phyloP scores from a whole-genome alignment of 2,113 vertebrate genomes.

The Machaerirhynchus nigripectus region DNA sequence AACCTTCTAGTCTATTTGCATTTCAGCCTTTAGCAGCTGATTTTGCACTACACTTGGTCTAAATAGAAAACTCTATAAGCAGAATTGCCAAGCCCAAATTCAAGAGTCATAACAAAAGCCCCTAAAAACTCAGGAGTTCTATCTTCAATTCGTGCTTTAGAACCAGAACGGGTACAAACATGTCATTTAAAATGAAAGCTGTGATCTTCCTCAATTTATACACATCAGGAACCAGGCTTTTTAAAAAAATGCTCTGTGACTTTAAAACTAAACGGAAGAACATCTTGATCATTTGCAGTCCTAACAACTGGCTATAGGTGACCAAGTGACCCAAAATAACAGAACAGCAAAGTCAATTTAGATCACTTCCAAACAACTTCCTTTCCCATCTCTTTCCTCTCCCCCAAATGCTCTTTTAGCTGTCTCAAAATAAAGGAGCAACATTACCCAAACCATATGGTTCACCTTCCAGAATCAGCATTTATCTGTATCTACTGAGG shows the following conservation, averaged over 20 bases:
- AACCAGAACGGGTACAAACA: neutral
- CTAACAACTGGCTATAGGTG: neutral
- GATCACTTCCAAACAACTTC: conserved; percentile 2
- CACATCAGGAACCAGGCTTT: neutral
- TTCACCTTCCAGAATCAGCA: conserved; percentile 20
- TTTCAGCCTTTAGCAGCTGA: neutral
- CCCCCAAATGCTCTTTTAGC: neutral
- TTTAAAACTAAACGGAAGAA: neutral
- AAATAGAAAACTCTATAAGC: neutral
- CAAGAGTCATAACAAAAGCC: neutral
- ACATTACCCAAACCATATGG: conserved; percentile 74
- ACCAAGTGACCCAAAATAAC: neutral
- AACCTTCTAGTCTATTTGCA: neutral
- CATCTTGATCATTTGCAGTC: neutral
- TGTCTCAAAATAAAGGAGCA: conserved; percentile 10
- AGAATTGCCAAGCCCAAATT: neutral
- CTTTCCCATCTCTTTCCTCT: neutral
- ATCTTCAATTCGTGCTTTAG: neutral
- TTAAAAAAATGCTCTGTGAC: neutral
- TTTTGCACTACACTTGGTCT: neutral
- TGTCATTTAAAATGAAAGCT: neutral
- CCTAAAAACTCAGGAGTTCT: neutral
- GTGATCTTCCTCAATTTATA: neutral
- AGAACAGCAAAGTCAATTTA: neutral
- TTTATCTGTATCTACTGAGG: conserved; percentile 64